Percentiles rank a stretch among this genome's conserved stretches.
phyloP scores from a whole-genome alignment of 2,797 vertebrate species.

The Schizothorax lantsangensis region DNA sequence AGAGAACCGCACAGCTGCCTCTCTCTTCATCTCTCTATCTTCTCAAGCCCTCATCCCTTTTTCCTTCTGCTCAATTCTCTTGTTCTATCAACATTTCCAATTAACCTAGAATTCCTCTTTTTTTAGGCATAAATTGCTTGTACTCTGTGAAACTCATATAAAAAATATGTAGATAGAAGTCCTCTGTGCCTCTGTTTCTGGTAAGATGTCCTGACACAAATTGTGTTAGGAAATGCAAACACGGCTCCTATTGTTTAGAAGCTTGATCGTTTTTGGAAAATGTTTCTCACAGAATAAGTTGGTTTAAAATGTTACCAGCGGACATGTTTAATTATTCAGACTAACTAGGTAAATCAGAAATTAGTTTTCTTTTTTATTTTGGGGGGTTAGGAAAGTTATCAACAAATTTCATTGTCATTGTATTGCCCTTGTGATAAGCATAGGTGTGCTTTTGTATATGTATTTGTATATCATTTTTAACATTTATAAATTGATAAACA shows the following conservation, averaged over 20 bases:
- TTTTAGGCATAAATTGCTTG: background rate
- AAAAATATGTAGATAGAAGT: conserved; percentile 7
- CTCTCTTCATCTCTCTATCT: conserved; percentile 26
- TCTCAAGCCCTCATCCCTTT: background rate
- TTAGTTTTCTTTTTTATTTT: too few relatives aligned
- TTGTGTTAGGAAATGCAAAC: conserved; percentile 19
- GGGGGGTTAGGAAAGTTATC: too few relatives aligned
- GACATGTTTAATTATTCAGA: conserved; percentile 49
- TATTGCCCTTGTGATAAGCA: too few relatives aligned
- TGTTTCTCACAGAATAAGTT: background rate
- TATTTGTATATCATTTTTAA: too few relatives aligned
- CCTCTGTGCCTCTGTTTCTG: background rate
- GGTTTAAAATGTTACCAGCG: conserved; percentile 31
- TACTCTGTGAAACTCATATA: conserved; percentile 1
- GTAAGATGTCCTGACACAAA: background rate
- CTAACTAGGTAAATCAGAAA: background rate
- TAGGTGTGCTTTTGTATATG: too few relatives aligned
- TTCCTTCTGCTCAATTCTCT: conserved; percentile 15
- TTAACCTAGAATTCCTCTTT: conserved; percentile 25
- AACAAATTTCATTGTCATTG: too few relatives aligned
- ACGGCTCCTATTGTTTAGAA: conserved; percentile 4
- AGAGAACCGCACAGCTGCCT: conserved; percentile 46
- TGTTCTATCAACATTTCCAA: conserved; percentile 19
- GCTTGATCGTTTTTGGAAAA: conserved; percentile 35
- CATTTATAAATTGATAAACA: too few relatives aligned